phyloP scores from a whole-genome alignment of 1,140 invertebrate genomes.

The Heliconius hermathena region DNA sequence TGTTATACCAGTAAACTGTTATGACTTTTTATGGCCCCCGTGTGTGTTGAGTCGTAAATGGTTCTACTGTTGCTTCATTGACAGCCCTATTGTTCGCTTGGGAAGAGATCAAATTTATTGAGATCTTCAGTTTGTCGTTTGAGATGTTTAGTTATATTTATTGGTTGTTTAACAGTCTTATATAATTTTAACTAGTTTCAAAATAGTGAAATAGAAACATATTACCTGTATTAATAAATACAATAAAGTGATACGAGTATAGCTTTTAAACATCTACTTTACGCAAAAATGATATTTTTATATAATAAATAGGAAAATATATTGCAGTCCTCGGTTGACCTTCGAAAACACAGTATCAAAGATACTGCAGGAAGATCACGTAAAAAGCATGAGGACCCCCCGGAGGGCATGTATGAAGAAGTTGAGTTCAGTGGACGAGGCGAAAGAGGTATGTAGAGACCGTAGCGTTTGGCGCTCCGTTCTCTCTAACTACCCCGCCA shows the following conservation, averaged over 20 bases:
- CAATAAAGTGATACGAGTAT: neutral
- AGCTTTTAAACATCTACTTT: neutral
- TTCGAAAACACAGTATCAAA: no score
- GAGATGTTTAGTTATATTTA: neutral
- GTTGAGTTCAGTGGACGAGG: no score
- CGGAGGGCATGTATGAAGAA: no score
- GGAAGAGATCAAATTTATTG: slow-evolving; percentile 24
- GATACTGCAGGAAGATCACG: no score
- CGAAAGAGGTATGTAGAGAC: no score
- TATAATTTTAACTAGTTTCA: neutral
- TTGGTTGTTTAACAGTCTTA: neutral
- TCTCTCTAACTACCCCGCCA: no score
- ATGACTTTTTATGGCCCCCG: slow-evolving; percentile 63
- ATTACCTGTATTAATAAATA: no score
- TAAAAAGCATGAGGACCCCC: no score
- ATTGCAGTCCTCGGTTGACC: no score
- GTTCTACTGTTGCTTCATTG: slow-evolving; percentile 36
- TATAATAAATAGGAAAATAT: no score
- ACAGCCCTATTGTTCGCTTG: slow-evolving; percentile 26
- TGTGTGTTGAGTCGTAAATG: slow-evolving; percentile 39
- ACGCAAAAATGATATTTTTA: no score
- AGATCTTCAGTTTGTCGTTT: neutral
- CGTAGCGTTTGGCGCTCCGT: no score
- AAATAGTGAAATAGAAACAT: neutral
- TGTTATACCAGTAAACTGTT: slow-evolving; percentile 73